Base-by-base conservation (phyloP, 2,113 vertebrate species). In the Amazona guildingii region DNA sequence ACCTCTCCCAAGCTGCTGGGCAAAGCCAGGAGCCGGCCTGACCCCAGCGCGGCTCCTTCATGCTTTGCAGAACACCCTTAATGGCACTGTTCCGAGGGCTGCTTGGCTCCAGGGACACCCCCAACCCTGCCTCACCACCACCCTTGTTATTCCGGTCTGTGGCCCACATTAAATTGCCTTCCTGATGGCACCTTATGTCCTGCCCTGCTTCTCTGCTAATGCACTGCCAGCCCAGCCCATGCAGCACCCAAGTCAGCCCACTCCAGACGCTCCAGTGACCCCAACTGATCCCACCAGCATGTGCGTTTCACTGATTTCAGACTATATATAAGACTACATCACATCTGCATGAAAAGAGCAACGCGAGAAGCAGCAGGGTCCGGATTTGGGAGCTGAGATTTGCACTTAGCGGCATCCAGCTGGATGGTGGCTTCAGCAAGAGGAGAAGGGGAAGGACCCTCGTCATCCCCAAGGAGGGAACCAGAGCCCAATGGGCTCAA, bases 111-210 rank as follows among this genome's bases (percentile, higher is more conserved):
- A 4, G 43, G 1, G 4, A 49, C 9, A 10, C 79, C 29, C 64
- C 78, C 52, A 35, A 0, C 0, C 0, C 82, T 6, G 31, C 7
- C 67, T 75, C 2, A 6, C 8, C 57, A 10, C 57, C 8, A 0
- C 63, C 49, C 51, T 29, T 3, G 0, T 67, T 23, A 78, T 61
- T 81, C 76, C 86, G 83, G 86, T 31, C 92, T 0, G 1, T 5
- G 31, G 82, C 54, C 41, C 64, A 1, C 0, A 1, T 4, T 35
- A 10, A 89, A 86, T 46, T 29, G 80, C 61, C 94, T 88, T 95
- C 31, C 46, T 75, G 80, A 81, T n/a, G 27, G 27, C 76, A 54
- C 69, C 51, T 63, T 61, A 7, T 0, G 67, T 51, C 57, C 75
- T 11, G 25, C 54, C 52, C 54, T 49, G 63, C 68, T 72, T 17